A percentile compares a stretch with the other conserved stretches of the same genome.
Conservation (phyloP, 2,113 vertebrate genomes). For the Cyanocitta stelleri region DNA sequence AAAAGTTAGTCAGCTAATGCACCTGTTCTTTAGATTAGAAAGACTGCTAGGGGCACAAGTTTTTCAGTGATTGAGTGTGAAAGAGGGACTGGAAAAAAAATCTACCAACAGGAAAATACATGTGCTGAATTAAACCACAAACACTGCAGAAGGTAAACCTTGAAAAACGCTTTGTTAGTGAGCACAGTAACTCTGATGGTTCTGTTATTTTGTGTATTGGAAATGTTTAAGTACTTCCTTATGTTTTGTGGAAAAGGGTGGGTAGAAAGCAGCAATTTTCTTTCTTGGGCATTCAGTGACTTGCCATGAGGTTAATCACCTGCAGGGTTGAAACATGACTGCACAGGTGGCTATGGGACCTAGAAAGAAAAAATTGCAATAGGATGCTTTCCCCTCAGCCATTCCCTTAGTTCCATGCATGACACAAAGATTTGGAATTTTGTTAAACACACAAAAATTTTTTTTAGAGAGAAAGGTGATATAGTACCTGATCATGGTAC, state of each 20-base stretch:
- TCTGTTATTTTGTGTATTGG: background rate
- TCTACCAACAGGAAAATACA: background rate
- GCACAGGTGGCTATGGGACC: background rate
- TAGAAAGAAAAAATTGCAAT: background rate
- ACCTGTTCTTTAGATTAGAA: background rate
- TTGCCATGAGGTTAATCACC: background rate
- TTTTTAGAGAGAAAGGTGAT: background rate
- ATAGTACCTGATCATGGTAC: background rate
- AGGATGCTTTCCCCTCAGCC: background rate
- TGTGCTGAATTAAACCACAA: background rate
- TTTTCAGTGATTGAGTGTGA: background rate
- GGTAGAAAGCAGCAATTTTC: background rate
- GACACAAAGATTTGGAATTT: background rate
- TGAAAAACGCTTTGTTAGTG: background rate
- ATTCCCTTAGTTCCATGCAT: background rate
- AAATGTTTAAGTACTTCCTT: background rate
- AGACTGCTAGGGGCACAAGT: background rate
- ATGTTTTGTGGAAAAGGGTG: background rate
- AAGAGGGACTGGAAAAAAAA: background rate
- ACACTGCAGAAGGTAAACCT: background rate
- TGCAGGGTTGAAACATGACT: background rate
- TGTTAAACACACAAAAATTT: background rate
- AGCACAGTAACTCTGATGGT: background rate
- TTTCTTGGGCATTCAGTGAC: background rate
- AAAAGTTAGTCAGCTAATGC: background rate